A percentile compares a stretch with the other conserved stretches of the same genome.
Conservation (phyloP, 2,113 vertebrate genomes). For the Motacilla alba region DNA sequence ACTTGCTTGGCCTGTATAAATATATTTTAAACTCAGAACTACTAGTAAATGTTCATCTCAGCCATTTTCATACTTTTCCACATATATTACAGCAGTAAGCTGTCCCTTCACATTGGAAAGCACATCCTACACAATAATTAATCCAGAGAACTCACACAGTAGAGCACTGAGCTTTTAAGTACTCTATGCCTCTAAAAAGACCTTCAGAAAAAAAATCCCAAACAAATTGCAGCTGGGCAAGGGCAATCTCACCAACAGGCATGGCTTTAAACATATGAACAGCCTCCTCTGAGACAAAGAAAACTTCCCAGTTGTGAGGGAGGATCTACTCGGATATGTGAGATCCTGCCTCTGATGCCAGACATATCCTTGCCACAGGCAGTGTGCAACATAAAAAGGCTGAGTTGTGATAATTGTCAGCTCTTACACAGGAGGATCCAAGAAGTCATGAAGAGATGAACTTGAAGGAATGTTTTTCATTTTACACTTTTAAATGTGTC, state of each 20-base stretch:
- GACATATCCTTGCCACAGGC: not conserved
- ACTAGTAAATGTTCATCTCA: not conserved
- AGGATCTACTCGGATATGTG: not conserved
- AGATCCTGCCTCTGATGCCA: not conserved
- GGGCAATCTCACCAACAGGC: not conserved
- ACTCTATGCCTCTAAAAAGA: not conserved
- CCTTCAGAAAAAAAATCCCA: not conserved
- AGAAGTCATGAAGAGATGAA: not conserved
- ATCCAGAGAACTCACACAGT: not conserved
- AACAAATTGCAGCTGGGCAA: not conserved
- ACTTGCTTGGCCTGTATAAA: not conserved
- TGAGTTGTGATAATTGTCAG: not conserved
- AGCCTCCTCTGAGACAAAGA: not conserved
- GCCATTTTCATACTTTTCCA: not conserved
- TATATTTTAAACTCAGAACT: not conserved
- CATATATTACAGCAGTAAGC: not conserved
- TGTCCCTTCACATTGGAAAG: not conserved
- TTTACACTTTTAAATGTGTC: not conserved
- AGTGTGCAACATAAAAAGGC: not conserved
- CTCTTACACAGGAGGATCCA: not conserved
- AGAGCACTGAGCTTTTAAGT: not conserved
- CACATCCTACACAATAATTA: not conserved
- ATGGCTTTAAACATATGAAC: not conserved
- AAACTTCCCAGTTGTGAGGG: not conserved
- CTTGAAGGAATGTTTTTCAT: not conserved